Conservation (phyloP, 92 coral and sea anemone species). For the Blastomussa wellsi region DNA sequence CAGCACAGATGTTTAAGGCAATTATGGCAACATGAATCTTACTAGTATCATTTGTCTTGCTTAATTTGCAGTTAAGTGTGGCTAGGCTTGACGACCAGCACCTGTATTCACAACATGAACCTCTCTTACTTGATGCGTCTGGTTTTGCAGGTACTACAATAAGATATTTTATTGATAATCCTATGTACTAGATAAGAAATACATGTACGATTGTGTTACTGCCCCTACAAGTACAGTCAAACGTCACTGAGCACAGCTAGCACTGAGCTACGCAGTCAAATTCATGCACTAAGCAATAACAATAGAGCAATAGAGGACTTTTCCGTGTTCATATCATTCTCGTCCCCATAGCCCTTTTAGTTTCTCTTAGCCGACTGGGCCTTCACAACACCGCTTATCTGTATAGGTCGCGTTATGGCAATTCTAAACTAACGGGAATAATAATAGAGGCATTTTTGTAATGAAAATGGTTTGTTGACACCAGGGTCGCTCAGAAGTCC, state of each 20-base stretch:
- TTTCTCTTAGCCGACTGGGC: too few species aligned
- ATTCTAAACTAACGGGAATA: background rate
- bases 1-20: too few species aligned
- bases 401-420: too few species aligned
- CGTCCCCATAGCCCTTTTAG: too few species aligned
- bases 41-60: background rate
- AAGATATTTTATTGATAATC: background rate
- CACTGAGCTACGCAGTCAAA: too few species aligned
- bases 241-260: too few species aligned
- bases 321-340: too few species aligned
- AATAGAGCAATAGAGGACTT: too few species aligned
- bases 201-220: background rate
- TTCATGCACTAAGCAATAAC: too few species aligned
- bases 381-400: too few species aligned
- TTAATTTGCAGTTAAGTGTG: constrained; percentile 9
- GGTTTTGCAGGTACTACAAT: constrained; percentile 2
- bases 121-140: constrained; percentile 29
- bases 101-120: constrained; percentile 41
- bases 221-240: too few species aligned
- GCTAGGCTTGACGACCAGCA: background rate
- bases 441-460: background rate
- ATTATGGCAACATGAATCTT: too few species aligned
- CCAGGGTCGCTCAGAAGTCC: background rate
- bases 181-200: background rate
- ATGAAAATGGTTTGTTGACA: background rate